Percentiles rank a stretch among this genome's conserved stretches.
Conservation (phyloP, 2,113 vertebrate genomes). For the Amphiprion ocellaris region DNA sequence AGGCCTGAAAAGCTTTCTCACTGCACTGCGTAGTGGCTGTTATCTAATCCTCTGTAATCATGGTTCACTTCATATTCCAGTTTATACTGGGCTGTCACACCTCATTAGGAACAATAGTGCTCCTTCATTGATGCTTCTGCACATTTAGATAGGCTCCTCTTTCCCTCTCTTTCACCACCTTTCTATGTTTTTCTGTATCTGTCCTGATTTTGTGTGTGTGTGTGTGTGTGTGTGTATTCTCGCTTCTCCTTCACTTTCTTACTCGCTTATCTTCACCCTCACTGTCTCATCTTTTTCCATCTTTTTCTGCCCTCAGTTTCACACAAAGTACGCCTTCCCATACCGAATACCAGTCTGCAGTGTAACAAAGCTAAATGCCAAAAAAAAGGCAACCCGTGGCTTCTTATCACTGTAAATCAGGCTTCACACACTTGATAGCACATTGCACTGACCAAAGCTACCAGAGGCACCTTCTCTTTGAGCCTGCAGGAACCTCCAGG, state of each 20-base stretch:
- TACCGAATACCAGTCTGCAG: slow-evolving; percentile 21
- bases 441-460: slow-evolving; percentile 7
- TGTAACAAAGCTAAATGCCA: slow-evolving; percentile 13
- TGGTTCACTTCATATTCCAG: slow-evolving; percentile 80
- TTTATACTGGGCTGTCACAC: slow-evolving; percentile 78
- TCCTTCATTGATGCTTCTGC: slow-evolving; percentile 70
- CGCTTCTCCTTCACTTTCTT: slow-evolving; percentile 9
- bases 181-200: slow-evolving; percentile 24
- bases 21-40: slow-evolving; percentile 71
- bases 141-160: slow-evolving; percentile 57
- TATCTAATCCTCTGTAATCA: slow-evolving; percentile 81
- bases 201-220: slow-evolving; percentile 18
- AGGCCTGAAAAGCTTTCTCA: slow-evolving; percentile 65
- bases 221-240: neutral
- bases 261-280: slow-evolving; percentile 11
- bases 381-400: neutral
- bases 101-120: slow-evolving; percentile 73
- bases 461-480: neutral
- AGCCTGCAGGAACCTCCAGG: slow-evolving; percentile 23
- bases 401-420: slow-evolving; percentile 3
- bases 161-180: slow-evolving; percentile 43
- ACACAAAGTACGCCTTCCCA: slow-evolving; percentile 14
- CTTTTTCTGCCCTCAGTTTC: slow-evolving; percentile 16
- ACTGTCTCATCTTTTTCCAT: slow-evolving; percentile 17
- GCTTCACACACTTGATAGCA: neutral